phyloP scores from a whole-genome alignment of 1,140 invertebrate species.

The Elysia chlorotica region DNA sequence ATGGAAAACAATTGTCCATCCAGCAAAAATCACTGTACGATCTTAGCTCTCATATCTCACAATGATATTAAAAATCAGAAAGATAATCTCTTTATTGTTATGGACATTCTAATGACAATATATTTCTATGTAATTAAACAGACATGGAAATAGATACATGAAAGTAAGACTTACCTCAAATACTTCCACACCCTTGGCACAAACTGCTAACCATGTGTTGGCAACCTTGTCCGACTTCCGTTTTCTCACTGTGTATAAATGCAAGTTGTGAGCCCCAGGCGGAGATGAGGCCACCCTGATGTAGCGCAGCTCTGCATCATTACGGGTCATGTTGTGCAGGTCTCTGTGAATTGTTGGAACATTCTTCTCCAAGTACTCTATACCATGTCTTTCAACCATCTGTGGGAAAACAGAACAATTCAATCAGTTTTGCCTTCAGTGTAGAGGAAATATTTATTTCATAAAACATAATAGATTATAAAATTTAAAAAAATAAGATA shows the following conservation, averaged over 20 bases:
- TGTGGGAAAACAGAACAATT: too few relatives aligned
- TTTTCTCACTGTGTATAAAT: slow-evolving; percentile 81
- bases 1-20: neutral
- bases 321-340: slow-evolving; percentile 74
- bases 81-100: too few relatives aligned
- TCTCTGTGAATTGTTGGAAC: slow-evolving; percentile 72
- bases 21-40: too few relatives aligned
- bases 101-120: too few relatives aligned
- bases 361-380: slow-evolving; percentile 68
- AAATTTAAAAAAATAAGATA: too few relatives aligned
- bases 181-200: slow-evolving; percentile 84
- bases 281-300: slow-evolving; percentile 85
- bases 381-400: slow-evolving; percentile 68
- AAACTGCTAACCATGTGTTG: slow-evolving; percentile 64
- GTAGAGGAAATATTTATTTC: too few relatives aligned
- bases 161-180: slow-evolving; percentile 69
- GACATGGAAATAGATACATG: too few relatives aligned
- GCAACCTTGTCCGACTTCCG: slow-evolving; percentile 72
- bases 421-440: too few relatives aligned
- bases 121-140: too few relatives aligned
- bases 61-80: too few relatives aligned
- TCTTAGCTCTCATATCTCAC: too few relatives aligned
- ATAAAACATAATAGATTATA: too few relatives aligned
- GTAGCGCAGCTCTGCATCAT: slow-evolving; percentile 82
- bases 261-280: slow-evolving; percentile 88